A percentile compares a stretch with the other conserved stretches of the same genome.
Conservation (phyloP, 2,113 vertebrate genomes). For the Rhinoderma darwinii region DNA sequence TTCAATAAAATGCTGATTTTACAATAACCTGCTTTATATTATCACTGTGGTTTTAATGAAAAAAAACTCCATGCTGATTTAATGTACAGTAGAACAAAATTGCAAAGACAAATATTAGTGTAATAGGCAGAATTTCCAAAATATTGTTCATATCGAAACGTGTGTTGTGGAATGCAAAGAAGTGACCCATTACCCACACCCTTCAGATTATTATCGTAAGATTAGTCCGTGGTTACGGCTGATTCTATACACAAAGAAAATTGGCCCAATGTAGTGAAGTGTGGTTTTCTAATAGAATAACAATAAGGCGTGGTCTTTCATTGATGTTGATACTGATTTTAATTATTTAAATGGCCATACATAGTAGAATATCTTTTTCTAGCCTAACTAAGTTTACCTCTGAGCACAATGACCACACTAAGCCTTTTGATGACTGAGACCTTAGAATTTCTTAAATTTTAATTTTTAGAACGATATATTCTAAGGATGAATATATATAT, state of each 20-base stretch:
- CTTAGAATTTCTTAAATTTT: too few species aligned
- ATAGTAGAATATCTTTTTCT: not conserved
- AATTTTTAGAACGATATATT: too few species aligned
- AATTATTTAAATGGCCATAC: not conserved
- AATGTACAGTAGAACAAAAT: not conserved
- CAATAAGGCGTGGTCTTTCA: not conserved
- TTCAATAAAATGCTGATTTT: not conserved
- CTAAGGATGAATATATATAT: too few species aligned
- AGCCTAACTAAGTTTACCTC: not conserved
- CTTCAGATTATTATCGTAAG: not conserved
- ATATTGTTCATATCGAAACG: not conserved
- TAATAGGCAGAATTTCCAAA: not conserved
- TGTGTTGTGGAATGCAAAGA: not conserved
- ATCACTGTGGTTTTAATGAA: constrained; percentile 18
- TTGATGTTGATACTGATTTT: not conserved
- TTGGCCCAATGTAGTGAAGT: not conserved
- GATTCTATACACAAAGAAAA: not conserved
- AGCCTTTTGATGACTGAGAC: too few species aligned
- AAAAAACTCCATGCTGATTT: not conserved
- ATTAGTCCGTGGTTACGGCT: constrained; percentile 2
- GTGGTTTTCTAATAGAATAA: not conserved
- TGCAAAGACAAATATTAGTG: constrained; percentile 26
- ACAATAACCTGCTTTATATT: not conserved
- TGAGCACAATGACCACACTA: not conserved
- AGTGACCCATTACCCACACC: constrained; percentile 2